Evolutionary conservation across 92 coral and sea anemone genomes (phyloP), one percentile per base, ranked within the genome.

Genomic region (Parazoanthus swiftii): DNA sequence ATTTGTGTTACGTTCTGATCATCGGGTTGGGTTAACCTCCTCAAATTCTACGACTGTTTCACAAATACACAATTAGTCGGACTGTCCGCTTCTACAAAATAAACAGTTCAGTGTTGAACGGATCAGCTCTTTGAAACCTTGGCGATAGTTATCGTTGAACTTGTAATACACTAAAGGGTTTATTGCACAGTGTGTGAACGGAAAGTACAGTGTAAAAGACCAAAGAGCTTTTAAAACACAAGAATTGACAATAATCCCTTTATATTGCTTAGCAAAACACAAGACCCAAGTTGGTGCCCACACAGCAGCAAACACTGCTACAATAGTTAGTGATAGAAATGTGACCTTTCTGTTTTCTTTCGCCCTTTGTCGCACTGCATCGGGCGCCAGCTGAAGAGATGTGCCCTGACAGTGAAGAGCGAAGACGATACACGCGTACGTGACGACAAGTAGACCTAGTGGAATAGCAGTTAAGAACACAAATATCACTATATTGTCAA

Each of bases 391-490:
- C 1, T 44, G 5, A 16, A 77, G 81, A 4, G 81, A 4, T 25
- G 56, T 46, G 56, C 7, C 21, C 65, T 77, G 81, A 38, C 63
- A 25, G 6, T 44, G 58, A 14, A 77, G 81, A 46, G 81, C 63
- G 35, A 77, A 42, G 15, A 44, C 37, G 4, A 77, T 77, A 38
- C 81, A 43, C 23, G 81, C 2, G 63, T 77, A 77, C 20, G 46
- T 7, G 20, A 77, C 16, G 5, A 77, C 37, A 6, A 46, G 35
- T 23, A 46, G 35, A 20, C 33, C 18, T n/a, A 77, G 46, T 46
- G 81, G 81, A 77, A 77, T 46, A 8, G 65, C 81, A 46, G 81
- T 77, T 43, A 77, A 29, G 63, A 77, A 77, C 59, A 77, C 65
- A 26, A 77, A 77, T 23, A 77, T 20, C 7, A 77, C 16, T 23